phyloP scores from a whole-genome alignment of 2,888 invertebrate genomes.

The Morinoia aosen region DNA sequence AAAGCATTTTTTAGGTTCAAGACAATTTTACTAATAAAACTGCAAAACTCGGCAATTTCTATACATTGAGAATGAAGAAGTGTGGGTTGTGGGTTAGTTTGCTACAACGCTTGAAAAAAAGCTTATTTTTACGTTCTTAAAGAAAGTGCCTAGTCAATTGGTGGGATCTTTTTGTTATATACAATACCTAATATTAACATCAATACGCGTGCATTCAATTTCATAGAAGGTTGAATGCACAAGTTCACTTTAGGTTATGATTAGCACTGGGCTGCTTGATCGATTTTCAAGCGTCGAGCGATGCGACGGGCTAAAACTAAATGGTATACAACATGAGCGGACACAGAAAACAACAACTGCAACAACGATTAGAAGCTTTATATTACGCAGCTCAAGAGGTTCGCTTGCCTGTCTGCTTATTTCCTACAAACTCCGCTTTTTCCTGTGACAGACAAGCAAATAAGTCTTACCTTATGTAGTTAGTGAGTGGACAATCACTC shows the following conservation, averaged over 20 bases:
- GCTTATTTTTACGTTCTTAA: background rate
- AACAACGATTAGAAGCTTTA: conserved; percentile 17
- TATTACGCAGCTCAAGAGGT: background rate
- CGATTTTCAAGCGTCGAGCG: background rate
- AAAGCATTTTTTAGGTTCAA: background rate
- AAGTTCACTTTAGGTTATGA: background rate
- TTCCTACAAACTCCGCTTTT: background rate
- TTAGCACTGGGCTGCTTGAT: background rate
- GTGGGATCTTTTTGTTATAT: background rate
- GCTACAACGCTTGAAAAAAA: background rate
- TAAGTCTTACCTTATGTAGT: background rate
- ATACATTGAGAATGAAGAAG: background rate
- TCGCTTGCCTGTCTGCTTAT: background rate
- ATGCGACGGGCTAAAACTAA: background rate
- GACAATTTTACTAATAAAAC: background rate
- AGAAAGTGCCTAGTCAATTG: background rate
- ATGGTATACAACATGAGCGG: conserved; percentile 24
- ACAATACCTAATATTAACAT: conserved; percentile 21
- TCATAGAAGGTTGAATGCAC: background rate
- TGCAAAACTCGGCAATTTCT: background rate
- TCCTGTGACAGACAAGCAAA: background rate
- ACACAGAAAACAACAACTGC: background rate
- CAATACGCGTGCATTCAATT: background rate
- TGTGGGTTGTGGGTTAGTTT: background rate
- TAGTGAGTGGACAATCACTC: background rate